phyloP scores from a whole-genome alignment of 2,888 invertebrate genomes.

The Synanthedon tipuliformis region DNA sequence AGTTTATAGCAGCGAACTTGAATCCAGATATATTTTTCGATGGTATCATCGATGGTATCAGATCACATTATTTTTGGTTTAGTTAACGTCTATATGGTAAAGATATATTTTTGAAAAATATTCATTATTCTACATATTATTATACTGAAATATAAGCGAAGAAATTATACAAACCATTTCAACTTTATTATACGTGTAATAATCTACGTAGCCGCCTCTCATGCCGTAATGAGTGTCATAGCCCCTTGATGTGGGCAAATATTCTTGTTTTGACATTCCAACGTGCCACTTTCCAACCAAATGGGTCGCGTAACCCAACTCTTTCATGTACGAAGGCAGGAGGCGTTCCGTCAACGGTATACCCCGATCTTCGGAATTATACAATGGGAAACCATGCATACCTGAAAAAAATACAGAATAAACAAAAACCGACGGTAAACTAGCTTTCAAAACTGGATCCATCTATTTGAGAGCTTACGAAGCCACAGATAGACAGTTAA shows the following conservation, averaged over 20 bases:
- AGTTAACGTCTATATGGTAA: no score
- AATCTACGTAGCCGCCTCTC: conserved; percentile 81
- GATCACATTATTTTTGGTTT: no score
- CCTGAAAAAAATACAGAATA: conserved; percentile 25
- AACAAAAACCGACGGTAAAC: neutral
- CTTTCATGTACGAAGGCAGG: conserved; percentile 73
- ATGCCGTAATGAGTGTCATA: conserved; percentile 86
- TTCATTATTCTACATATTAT: no score
- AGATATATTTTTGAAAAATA: no score
- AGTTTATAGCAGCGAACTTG: no score
- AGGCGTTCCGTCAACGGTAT: conserved; percentile 66
- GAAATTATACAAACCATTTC: conserved; percentile 35
- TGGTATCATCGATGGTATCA: no score
- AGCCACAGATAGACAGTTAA: no score
- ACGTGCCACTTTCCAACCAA: conserved; percentile 94
- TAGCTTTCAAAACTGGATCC: no score
- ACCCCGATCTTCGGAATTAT: conserved; percentile 54
- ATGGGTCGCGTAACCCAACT: conserved; percentile 81
- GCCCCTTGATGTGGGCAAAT: conserved; percentile 79
- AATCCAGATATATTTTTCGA: no score
- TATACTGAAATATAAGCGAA: no score
- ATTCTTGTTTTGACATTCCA: conserved; percentile 79
- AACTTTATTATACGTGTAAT: conserved; percentile 69
- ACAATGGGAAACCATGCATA: conserved; percentile 54
- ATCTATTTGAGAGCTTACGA: no score